These are phyloP conservation scores for Xyrauchen texanus DNA, from an alignment of 2,113 vertebrate species.

Conservation along the genomic window DNA sequence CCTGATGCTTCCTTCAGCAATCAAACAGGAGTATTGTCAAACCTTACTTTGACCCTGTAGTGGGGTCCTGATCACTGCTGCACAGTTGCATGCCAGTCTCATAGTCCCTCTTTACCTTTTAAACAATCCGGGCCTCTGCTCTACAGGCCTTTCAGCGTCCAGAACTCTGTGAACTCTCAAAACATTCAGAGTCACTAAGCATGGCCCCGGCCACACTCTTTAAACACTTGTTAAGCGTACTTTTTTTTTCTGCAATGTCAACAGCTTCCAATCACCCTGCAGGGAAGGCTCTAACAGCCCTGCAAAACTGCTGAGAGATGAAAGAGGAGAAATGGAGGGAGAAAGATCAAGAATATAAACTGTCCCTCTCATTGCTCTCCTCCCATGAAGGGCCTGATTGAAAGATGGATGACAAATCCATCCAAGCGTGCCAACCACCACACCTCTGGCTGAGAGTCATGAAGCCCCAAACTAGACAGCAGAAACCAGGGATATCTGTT, in stretches of 20 bases:
- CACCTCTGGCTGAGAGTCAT: constrained; percentile 67
- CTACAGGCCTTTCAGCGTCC: constrained; percentile 41
- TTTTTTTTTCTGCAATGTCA: constrained; percentile 70
- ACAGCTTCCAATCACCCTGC: constrained; percentile 70
- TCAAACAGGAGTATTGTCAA: neutral
- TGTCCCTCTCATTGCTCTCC: constrained; percentile 40
- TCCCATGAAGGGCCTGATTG: constrained; percentile 71
- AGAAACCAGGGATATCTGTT: constrained; percentile 59
- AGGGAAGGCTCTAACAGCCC: constrained; percentile 47
- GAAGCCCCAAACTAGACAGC: constrained; percentile 71
- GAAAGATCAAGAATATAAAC: constrained; percentile 42
- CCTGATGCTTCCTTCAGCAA: neutral
- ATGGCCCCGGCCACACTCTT: constrained; percentile 70
- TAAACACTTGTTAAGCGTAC: constrained; percentile 77
- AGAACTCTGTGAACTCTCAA: constrained; percentile 69
- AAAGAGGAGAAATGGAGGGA: constrained; percentile 21
- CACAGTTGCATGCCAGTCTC: neutral
- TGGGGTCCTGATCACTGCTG: constrained; percentile 21
- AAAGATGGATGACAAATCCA: constrained; percentile 64
- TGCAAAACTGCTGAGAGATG: constrained; percentile 35
- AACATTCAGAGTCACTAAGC: constrained; percentile 74
- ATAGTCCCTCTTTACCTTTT: constrained; percentile 32
- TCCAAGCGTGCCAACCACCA: constrained; percentile 62
- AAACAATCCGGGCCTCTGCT: constrained; percentile 45
- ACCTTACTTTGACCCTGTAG: constrained; percentile 28